Base-by-base conservation (phyloP, 2,888 invertebrate species). In the Caenorhabditis virilis region DNA sequence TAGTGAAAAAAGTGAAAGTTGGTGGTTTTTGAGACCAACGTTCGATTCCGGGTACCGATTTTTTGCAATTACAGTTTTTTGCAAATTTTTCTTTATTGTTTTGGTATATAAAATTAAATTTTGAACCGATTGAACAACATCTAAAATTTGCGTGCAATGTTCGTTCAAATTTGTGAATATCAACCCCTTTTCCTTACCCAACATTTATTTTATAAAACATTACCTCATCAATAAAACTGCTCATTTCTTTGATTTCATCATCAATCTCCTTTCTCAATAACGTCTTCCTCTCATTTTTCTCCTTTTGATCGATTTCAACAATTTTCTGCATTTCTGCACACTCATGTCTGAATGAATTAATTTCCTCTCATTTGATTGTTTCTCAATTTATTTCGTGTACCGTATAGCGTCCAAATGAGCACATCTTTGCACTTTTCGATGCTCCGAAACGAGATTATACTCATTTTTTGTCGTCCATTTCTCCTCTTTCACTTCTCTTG, bases 401-500 rank as follows among this genome's bases (percentile, higher is more conserved):
- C 54, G 16, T n/a, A 63, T 50, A 23, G 46, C 52, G 13, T 49
- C 46, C 20, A 58, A 49, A 45, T 54, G 43, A 18, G 38, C 53
- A 27, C 52, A 30, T 25, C 63, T 45, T 25, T 63, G 63, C 6
- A 50, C 9, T 23, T 49, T 16, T 35, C 63, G 30, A 47, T 63
- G 63, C 45, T 63, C 63, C 2, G 63, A 22, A 35, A 58, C 25
- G 27, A 63, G 20, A n/a, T 9, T 42, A 35, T 48, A 50, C 26
- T 63, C 63, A 47, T 63, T 63, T 20, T 47, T 30, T 7, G 23
- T 51, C 41, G 63, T 63, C 58, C 63, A 58, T 35, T 54, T 53
- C 35, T 58, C 63, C 23, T 63, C 63, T 20, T 53, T 45, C 49
- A 63, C 42, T 38, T 63, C 63, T 27, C 57, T 45, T 43, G 49